Base-by-base conservation (phyloP, 2,113 vertebrate genomes). In the Hyperoodon ampullatus region DNA sequence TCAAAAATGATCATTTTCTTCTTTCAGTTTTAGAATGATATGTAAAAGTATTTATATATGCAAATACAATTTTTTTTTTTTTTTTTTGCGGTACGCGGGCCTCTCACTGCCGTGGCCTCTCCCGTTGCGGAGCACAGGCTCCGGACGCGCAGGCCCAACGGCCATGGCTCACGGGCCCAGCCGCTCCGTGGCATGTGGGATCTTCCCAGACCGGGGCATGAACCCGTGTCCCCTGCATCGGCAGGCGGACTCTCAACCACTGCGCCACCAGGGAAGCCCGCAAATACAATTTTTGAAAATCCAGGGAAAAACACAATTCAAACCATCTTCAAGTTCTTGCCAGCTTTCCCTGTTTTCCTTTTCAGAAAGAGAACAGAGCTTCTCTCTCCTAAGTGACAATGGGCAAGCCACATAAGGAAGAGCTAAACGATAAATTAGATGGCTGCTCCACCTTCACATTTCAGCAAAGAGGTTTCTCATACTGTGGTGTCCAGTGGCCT, bases 391-490 rank as follows among this genome's bases (percentile, higher is more conserved):
- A 66, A 58, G 6, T 86, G 47, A 90, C 39, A 47, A 71, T 2
- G 39, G 44, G 16, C 8, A 83, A 94, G 44, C n/a, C 65, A 60
- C 1, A 0, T 70, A 68, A 88, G 74, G 44, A 90, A 74, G 68
- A 58, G 6, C 24, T n/a, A 82, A 84, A 94, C 10, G 6, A 72
- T 92, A 92, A 81, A 66, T 71, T 30, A 65, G 8, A 47, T 95
- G 35, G 68, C 42, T 75, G 11, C 8, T 53, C 26, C 26, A 55
- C 70, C 19, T 94, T 90, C 23, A 90, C 58, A 11, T 92, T 88
- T 86, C 16, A 90, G n/a, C 39, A 88, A 53, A 96, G 77, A 71
- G 66, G 6, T 89, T 93, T 96, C 91, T 88, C 85, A 85, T 77
- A 75, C n/a, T 33, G 3, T 66, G 70, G 16, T 72, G 12, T 89